Conservation (phyloP, 2,888 invertebrate species). For the Clivina fossor region DNA sequence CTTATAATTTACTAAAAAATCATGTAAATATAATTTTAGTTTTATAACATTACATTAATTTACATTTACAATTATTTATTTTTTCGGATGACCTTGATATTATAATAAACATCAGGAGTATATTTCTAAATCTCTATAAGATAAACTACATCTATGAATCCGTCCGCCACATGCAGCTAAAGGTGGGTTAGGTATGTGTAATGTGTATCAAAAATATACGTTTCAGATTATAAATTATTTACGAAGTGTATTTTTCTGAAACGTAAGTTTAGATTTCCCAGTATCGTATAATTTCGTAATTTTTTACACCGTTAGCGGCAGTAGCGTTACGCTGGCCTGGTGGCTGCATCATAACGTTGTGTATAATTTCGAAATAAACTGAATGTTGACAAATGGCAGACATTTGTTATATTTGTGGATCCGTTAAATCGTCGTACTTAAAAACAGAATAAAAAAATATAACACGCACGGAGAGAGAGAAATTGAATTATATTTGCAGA, state of each 20-base stretch:
- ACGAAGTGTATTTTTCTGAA: slow-evolving; percentile 25
- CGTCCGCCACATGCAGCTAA: slow-evolving; percentile 1
- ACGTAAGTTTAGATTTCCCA: slow-evolving; percentile 9
- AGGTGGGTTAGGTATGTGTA: not conserved
- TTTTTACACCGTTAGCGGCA: slow-evolving; percentile 23
- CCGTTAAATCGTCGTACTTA: slow-evolving; percentile 24
- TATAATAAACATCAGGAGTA: too few species aligned
- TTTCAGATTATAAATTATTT: slow-evolving; percentile 22
- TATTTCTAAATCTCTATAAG: too few species aligned
- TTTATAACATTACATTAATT: too few species aligned
- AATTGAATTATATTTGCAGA: too few species aligned
- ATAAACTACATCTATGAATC: too few species aligned
- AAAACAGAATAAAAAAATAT: slow-evolving; percentile 20
- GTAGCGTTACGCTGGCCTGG: not conserved
- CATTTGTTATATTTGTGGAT: slow-evolving; percentile 24
- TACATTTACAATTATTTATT: too few species aligned
- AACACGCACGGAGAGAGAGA: too few species aligned
- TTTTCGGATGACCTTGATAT: too few species aligned
- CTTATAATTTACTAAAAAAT: too few species aligned
- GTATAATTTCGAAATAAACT: slow-evolving; percentile 29
- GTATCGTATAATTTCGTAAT: slow-evolving; percentile 21
- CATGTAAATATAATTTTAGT: too few species aligned
- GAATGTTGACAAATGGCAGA: slow-evolving; percentile 23
- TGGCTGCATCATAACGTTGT: slow-evolving; percentile 13
- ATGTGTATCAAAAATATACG: too few species aligned